phyloP scores from a whole-genome alignment of 2,797 vertebrate genomes.

The Microcaecilia unicolor region DNA sequence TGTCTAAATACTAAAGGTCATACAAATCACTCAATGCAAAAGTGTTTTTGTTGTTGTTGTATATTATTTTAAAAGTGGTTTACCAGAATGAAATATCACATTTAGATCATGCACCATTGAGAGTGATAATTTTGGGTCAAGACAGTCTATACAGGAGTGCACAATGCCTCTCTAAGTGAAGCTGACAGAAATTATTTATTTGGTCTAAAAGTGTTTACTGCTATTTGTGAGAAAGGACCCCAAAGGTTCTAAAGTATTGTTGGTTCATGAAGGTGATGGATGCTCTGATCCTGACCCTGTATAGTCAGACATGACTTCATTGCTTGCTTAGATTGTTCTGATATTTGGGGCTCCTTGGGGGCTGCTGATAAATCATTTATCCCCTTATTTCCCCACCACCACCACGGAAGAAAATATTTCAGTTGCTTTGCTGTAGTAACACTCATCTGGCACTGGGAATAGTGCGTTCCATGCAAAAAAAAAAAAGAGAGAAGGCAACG shows the following conservation, averaged over 20 bases:
- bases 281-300: constrained; percentile 63
- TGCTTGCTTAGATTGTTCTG: constrained; percentile 71
- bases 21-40: too few species aligned
- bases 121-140: constrained; percentile 23
- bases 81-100: constrained; percentile 24
- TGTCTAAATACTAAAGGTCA: too few species aligned
- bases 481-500: too few species aligned
- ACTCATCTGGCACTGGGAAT: constrained; percentile 56
- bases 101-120: constrained; percentile 2
- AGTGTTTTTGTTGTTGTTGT: too few species aligned
- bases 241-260: constrained; percentile 66
- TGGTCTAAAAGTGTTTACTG: constrained; percentile 70
- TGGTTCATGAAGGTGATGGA: constrained; percentile 65
- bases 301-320: constrained; percentile 75
- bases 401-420: constrained; percentile 58
- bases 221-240: constrained; percentile 58
- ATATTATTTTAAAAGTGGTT: too few species aligned
- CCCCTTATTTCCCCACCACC: constrained; percentile 45
- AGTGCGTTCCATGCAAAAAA: constrained; percentile 56
- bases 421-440: constrained; percentile 52
- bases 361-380: constrained; percentile 78
- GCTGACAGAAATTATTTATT: constrained; percentile 65
- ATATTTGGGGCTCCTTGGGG: constrained; percentile 73
- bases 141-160: constrained; percentile 46
- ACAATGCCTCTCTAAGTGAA: constrained; percentile 54